These are phyloP conservation scores for Chironomus riparius DNA, from an alignment of 2,888 invertebrate species.

Conservation along the genomic window DNA sequence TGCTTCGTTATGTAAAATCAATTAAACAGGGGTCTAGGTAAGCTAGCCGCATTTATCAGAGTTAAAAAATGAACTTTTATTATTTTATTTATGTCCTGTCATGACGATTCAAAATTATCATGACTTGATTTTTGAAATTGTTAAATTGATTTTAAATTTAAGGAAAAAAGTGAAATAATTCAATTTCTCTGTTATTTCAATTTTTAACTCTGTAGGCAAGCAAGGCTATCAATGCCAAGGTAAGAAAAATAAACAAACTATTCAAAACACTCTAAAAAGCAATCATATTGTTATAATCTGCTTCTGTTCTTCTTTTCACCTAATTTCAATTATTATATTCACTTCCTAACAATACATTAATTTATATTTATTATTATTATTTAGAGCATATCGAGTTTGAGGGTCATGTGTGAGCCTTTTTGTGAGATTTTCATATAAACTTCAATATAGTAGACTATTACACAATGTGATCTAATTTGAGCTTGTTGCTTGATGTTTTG, in stretches of 20 bases:
- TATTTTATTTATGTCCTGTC: not conserved
- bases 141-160: too few species aligned
- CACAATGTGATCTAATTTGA: too few species aligned
- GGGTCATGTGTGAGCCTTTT: not conserved
- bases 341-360: too few species aligned
- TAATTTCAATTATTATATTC: too few species aligned
- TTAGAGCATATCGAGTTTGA: not conserved
- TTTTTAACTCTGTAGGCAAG: slow-evolving; percentile 38
- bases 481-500: too few species aligned
- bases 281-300: not conserved
- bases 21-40: slow-evolving; percentile 26
- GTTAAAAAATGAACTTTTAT: not conserved
- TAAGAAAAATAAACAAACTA: slow-evolving; percentile 40
- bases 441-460: too few species aligned
- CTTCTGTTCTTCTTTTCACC: slow-evolving; percentile 27
- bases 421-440: slow-evolving; percentile 27
- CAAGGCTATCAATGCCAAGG: slow-evolving; percentile 98
- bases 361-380: too few species aligned
- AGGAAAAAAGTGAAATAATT: too few species aligned
- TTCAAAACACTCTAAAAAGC: not conserved
- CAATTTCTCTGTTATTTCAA: not conserved
- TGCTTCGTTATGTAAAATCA: not conserved
- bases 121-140: too few species aligned
- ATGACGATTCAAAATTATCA: not conserved
- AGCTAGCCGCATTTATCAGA: not conserved